Percentiles rank a stretch among this genome's conserved stretches.
Conservation (phyloP, 2,113 vertebrate species). For the Python bivittatus region DNA sequence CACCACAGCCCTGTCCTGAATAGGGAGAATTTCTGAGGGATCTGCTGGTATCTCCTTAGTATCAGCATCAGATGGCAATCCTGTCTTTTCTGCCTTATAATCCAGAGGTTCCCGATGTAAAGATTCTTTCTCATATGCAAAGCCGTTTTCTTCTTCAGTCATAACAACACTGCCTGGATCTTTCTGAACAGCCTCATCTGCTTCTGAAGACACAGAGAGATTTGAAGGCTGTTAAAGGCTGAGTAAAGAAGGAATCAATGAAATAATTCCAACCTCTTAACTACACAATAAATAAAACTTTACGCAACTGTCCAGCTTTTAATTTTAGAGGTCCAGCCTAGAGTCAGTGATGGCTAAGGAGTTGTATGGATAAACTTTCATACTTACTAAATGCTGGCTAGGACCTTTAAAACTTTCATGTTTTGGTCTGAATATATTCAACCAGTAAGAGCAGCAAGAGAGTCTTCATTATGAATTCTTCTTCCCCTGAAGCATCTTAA, state of each 20-base stretch:
- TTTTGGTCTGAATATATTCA: neutral
- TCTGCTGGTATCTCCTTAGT: constrained; percentile 28
- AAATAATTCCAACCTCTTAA: constrained; percentile 21
- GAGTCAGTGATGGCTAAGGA: neutral
- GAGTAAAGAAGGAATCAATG: constrained; percentile 22
- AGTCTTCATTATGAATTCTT: neutral
- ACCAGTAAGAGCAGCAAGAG: neutral
- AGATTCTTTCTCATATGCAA: constrained; percentile 48
- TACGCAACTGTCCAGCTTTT: neutral
- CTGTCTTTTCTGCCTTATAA: neutral
- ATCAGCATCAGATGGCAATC: constrained; percentile 24
- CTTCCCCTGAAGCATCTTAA: neutral
- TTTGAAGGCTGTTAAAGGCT: constrained; percentile 80
- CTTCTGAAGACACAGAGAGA: constrained; percentile 67
- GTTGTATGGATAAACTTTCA: neutral
- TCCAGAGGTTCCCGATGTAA: neutral
- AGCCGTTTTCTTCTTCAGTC: constrained; percentile 22
- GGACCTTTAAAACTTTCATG: neutral
- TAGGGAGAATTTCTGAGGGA: neutral
- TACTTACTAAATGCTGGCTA: neutral
- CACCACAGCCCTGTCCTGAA: neutral
- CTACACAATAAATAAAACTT: constrained; percentile 6
- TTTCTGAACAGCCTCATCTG: constrained; percentile 51
- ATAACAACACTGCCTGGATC: constrained; percentile 44
- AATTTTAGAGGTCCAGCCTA: neutral